These are phyloP conservation scores for Chiloscyllium punctatum DNA, from an alignment of 2,797 vertebrate species.

Conservation along the genomic window DNA sequence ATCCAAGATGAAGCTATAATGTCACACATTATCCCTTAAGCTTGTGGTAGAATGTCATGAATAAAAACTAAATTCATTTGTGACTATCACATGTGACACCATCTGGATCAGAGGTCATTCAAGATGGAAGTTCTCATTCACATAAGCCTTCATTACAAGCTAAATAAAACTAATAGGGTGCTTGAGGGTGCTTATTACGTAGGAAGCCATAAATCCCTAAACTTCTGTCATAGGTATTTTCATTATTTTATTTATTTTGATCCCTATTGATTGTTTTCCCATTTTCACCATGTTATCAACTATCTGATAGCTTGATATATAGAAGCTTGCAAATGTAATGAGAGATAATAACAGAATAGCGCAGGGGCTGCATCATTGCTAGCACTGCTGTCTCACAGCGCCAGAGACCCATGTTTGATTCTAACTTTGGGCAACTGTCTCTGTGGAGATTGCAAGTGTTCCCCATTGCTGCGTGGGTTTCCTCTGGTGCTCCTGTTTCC, in stretches of 20 bases:
- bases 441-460: no score
- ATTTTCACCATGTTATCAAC: neutral
- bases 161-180: neutral
- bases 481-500: no score
- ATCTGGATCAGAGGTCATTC: neutral
- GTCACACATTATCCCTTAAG: conserved; percentile 14
- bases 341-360: neutral
- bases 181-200: neutral
- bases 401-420: no score
- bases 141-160: neutral
- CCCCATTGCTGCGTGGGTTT: no score
- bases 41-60: neutral
- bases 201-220: neutral
- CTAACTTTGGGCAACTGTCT: no score
- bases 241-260: neutral
- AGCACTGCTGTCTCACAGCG: no score
- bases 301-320: no score
- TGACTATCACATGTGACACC: neutral
- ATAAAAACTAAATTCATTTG: neutral
- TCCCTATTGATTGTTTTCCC: neutral
- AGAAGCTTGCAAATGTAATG: neutral
- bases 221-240: neutral
- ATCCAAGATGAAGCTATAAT: neutral
- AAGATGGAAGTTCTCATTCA: neutral
- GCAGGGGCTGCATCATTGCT: no score